A percentile compares a stretch with the other conserved stretches of the same genome.
These are phyloP conservation scores for Drosophila kuntzei DNA, from an alignment of 2,888 invertebrate species.

Conservation along the genomic window DNA sequence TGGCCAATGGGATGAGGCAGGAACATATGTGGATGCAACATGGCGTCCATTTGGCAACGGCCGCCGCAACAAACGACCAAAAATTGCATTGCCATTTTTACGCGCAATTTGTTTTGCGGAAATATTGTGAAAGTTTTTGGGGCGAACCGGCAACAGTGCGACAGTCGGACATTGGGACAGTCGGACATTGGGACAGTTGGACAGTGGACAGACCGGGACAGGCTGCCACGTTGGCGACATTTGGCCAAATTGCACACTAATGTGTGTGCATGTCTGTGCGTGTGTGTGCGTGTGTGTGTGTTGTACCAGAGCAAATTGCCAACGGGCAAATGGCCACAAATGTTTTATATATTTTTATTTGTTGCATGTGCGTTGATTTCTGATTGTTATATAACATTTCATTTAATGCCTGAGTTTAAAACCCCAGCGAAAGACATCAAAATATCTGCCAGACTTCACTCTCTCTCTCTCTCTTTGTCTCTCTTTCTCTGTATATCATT, in stretches of 20 bases:
- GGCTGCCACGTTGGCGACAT: conserved; percentile 78
- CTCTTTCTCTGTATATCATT: conserved; percentile 1
- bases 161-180: conserved; percentile 18
- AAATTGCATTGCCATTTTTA: conserved; percentile 81
- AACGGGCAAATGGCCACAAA: conserved; percentile 73
- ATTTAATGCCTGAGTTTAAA: conserved; percentile 66
- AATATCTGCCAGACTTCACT: conserved; percentile 29
- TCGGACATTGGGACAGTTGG: not conserved
- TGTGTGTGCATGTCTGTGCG: conserved; percentile 47
- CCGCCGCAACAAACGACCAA: conserved; percentile 82
- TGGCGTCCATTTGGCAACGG: conserved; percentile 81
- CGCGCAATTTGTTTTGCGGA: conserved; percentile 79
- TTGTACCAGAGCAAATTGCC: conserved; percentile 61
- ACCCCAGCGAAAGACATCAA: conserved; percentile 48
- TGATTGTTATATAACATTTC: conserved; percentile 79
- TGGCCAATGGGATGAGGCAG: conserved; percentile 2
- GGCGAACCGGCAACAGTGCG: conserved; percentile 38
- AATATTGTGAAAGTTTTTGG: conserved; percentile 79
- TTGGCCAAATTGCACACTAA: conserved; percentile 80
- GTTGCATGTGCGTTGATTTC: conserved; percentile 73
- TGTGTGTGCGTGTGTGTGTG: conserved; percentile 25
- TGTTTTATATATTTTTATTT: conserved; percentile 73
- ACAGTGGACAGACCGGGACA: conserved; percentile 47
- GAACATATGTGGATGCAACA: conserved; percentile 76
- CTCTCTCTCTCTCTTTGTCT: conserved; percentile 22